phyloP scores from a whole-genome alignment of 2,113 vertebrate genomes.

The Eolophus roseicapilla region DNA sequence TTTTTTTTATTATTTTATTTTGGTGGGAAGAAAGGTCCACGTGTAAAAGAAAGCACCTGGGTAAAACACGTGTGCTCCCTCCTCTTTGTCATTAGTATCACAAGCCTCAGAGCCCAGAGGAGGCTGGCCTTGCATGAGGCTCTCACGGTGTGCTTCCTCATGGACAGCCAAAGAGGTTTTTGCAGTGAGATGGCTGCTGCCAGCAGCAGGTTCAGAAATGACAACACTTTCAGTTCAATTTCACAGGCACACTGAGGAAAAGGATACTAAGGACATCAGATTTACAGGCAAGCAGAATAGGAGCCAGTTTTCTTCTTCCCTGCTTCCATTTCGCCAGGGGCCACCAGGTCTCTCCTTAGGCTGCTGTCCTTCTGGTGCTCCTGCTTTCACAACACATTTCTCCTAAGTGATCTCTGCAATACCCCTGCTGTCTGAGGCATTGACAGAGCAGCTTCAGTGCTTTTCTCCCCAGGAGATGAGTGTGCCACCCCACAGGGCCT shows the following conservation, averaged over 20 bases:
- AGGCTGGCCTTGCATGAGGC: neutral
- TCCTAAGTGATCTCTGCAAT: neutral
- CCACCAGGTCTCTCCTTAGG: neutral
- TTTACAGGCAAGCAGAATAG: neutral
- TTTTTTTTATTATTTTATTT: neutral
- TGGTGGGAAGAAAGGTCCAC: neutral
- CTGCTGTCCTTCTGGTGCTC: neutral
- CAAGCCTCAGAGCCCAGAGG: rapidly evolving
- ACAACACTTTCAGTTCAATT: neutral
- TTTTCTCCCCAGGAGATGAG: neutral
- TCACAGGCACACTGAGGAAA: neutral
- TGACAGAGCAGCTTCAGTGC: neutral
- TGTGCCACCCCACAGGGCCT: neutral
- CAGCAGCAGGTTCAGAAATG: neutral
- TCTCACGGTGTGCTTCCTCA: neutral
- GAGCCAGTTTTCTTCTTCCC: neutral
- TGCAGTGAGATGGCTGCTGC: neutral
- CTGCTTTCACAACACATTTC: neutral
- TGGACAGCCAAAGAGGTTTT: neutral
- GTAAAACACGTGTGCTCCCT: neutral
- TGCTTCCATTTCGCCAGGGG: neutral
- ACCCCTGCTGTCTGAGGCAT: neutral
- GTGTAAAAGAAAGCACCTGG: neutral
- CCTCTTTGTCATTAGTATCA: neutral
- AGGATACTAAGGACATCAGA: neutral